A percentile compares a stretch with the other conserved stretches of the same genome.
These are phyloP conservation scores for Dendrocopos noguchii DNA, from an alignment of 2,113 vertebrate species.

Conservation along the genomic window DNA sequence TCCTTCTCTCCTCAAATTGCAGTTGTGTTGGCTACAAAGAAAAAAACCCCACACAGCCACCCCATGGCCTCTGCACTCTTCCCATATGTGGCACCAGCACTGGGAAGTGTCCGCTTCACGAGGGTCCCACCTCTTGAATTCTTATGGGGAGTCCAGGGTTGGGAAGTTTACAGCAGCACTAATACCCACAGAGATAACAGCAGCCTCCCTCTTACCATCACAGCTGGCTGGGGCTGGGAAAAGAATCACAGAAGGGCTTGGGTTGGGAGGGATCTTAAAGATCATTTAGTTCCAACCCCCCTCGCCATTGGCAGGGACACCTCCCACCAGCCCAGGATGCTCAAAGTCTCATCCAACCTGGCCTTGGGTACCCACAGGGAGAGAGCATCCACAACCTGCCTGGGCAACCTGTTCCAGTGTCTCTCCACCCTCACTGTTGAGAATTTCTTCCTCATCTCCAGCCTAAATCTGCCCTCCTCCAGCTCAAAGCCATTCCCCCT, in stretches of 20 bases:
- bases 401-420: too few relatives aligned
- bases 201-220: not conserved
- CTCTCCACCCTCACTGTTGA: too few relatives aligned
- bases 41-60: not conserved
- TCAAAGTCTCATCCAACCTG: too few relatives aligned
- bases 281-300: too few relatives aligned
- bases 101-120: not conserved
- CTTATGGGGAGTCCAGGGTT: not conserved
- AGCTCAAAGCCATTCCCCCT: too few relatives aligned
- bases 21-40: not conserved
- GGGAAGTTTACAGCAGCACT: not conserved
- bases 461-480: too few relatives aligned
- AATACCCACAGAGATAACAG: constrained; percentile 42
- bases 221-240: not conserved
- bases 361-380: too few relatives aligned
- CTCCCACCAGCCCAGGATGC: too few relatives aligned
- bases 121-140: constrained; percentile 6
- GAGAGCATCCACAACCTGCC: too few relatives aligned
- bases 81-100: not conserved
- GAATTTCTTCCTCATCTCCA: too few relatives aligned
- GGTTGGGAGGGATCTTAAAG: too few relatives aligned
- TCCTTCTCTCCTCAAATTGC: constrained; percentile 40
- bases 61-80: not conserved
- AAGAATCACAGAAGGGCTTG: not conserved
- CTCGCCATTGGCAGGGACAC: too few relatives aligned